Base-by-base conservation (phyloP, 2,113 vertebrate genomes). In the Brienomyrus brachyistius region DNA sequence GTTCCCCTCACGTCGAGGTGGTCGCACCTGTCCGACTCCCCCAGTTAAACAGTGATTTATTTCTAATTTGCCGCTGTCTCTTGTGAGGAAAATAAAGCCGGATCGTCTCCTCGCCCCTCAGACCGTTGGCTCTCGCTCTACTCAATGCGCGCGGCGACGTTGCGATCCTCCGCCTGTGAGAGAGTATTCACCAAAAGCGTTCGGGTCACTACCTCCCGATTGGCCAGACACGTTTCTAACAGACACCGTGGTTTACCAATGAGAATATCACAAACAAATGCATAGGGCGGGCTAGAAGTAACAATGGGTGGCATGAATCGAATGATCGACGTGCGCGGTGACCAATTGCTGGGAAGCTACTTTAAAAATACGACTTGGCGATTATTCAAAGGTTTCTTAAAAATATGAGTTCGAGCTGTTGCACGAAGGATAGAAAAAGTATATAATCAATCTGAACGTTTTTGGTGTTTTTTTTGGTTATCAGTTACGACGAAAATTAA, bases 151-250 rank as follows among this genome's bases (percentile, higher is more conserved):
- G 92, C 92, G 88, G 92, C 94, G 92, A 94, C 94, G 94, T 93
- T 94, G 93, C 93, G 92, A 94, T 95, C 94, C 92, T 92, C 91
- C 93, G 95, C 94, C 91, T 93, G 94, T 92, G 93, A 93, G 91
- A 90, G 92, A 91, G 92, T 83, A 90, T 89, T 92, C 94, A 91
- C 94, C 92, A 89, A 91, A 93, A 92, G 91, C 85, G 87, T 90
- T 90, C 93, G 91, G 90, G 92, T 94, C 86, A 45, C 91, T 88
- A 23, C 0, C n/a, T 89, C 5, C 6, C 51, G 4, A 96, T 96
- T 96, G 95, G 95, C n/a, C 92, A 87, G 0, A 0, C n/a, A 17
- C 5, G 19, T 10, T 70, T 91, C 88, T 70, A 31, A 89, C 27
- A 87, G 89, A 88, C 91, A 89, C 89, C 90, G 21, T 8, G 13